These are phyloP conservation scores for Tenualosa thibaudeaui DNA, from an alignment of 2,797 vertebrate species.

Conservation along the genomic window DNA sequence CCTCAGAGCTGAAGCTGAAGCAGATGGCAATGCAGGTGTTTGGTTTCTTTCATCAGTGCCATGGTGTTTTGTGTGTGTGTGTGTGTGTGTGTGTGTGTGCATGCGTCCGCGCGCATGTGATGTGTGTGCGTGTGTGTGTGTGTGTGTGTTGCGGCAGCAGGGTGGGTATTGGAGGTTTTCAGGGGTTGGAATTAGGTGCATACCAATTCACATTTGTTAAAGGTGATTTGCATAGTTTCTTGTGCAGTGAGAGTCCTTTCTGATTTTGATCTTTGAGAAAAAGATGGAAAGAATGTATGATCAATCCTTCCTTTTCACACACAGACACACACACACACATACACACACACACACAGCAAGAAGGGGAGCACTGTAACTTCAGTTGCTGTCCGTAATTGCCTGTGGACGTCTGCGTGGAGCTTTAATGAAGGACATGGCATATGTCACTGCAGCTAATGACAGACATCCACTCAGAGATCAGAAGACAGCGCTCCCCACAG, in stretches of 20 bases:
- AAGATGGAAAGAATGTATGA: background rate
- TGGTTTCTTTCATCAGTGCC: background rate
- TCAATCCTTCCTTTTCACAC: background rate
- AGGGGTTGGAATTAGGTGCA: background rate
- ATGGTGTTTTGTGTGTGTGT: background rate
- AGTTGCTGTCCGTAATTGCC: slow-evolving; percentile 2
- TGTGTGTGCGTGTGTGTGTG: background rate
- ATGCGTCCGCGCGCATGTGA: background rate
- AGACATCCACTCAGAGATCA: slow-evolving; percentile 13
- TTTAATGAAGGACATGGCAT: slow-evolving; percentile 20
- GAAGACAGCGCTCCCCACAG: background rate
- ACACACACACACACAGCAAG: background rate
- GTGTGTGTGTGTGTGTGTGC: slow-evolving; percentile 11
- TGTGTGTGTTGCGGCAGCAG: background rate
- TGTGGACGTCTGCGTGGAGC: background rate
- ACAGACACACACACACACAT: background rate
- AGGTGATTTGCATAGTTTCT: background rate
- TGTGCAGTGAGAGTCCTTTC: background rate
- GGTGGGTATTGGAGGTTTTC: too few species aligned
- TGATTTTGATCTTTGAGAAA: background rate
- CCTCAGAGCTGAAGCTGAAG: background rate
- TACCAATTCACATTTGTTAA: background rate
- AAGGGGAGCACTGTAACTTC: slow-evolving; percentile 6
- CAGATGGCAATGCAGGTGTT: background rate
- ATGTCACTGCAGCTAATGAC: slow-evolving; percentile 15